Conservation (phyloP, 1,140 invertebrate species). For the Heliconius congener region DNA sequence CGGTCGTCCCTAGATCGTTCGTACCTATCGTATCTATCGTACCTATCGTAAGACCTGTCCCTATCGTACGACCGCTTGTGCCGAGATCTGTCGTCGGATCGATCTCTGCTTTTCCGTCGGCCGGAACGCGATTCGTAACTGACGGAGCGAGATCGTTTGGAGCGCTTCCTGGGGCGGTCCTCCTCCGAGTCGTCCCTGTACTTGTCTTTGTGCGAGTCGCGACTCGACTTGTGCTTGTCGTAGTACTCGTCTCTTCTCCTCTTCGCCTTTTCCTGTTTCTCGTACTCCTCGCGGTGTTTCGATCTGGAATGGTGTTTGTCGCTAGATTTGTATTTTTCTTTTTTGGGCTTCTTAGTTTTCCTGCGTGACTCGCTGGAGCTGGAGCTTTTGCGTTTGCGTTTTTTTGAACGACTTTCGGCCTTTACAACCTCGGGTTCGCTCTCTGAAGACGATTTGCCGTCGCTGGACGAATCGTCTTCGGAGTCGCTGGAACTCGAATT, state of each 20-base stretch:
- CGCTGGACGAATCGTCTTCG: slow-evolving; percentile 57
- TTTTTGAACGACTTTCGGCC: slow-evolving; percentile 55
- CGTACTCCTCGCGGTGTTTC: slow-evolving; percentile 55
- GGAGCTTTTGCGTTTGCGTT: slow-evolving; percentile 64
- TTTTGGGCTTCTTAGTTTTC: slow-evolving; percentile 62
- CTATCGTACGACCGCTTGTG: slow-evolving; percentile 62
- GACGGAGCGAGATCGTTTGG: slow-evolving; percentile 60
- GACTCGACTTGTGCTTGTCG: slow-evolving; percentile 57
- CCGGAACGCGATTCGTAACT: slow-evolving; percentile 66
- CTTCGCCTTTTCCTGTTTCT: slow-evolving; percentile 52
- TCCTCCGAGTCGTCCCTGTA: slow-evolving; percentile 68
- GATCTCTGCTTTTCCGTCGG: slow-evolving; percentile 48
- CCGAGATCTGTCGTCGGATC: slow-evolving; percentile 56
- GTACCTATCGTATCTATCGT: slow-evolving; percentile 52
- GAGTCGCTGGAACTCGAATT: slow-evolving; percentile 57
- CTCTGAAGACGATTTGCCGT: slow-evolving; percentile 60
- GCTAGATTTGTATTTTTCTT: slow-evolving; percentile 60
- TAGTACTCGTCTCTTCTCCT: slow-evolving; percentile 55
- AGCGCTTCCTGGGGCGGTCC: slow-evolving; percentile 56
- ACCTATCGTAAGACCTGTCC: slow-evolving; percentile 60
- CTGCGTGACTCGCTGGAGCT: slow-evolving; percentile 57
- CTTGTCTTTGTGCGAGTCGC: slow-evolving; percentile 58
- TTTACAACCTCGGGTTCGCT: slow-evolving; percentile 52
- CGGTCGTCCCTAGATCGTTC: slow-evolving; percentile 57
- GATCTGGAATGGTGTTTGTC: slow-evolving; percentile 59